Conservation (phyloP, 37 sponge, comb jelly and placozoan species). For the Ianthella basta region DNA sequence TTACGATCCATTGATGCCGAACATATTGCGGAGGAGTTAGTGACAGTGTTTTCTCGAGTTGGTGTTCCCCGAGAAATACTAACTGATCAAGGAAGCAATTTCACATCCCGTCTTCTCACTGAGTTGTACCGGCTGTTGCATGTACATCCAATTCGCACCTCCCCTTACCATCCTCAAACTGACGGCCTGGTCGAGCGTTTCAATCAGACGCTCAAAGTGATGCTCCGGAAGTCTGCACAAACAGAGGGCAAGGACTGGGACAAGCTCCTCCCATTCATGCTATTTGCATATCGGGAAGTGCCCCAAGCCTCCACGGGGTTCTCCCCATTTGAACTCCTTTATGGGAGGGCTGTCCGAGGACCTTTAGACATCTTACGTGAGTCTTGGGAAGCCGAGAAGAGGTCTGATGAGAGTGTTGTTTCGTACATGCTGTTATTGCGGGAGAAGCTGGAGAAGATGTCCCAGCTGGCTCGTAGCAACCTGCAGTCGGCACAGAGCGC, state of each 20-base stretch:
- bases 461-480: too few relatives aligned
- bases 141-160: too few relatives aligned
- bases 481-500: too few relatives aligned
- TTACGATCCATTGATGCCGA: background rate
- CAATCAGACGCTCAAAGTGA: constrained; percentile 2
- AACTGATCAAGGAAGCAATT: constrained; percentile 26
- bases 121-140: constrained; percentile 1
- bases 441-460: too few relatives aligned
- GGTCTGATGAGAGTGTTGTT: too few relatives aligned
- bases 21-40: constrained; percentile 3
- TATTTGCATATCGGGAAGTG: background rate
- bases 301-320: background rate
- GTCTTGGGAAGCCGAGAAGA: too few relatives aligned
- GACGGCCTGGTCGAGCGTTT: constrained; percentile 1
- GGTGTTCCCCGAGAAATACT: constrained; percentile 6
- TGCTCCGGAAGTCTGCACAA: background rate
- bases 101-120: background rate
- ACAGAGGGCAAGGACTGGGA: background rate
- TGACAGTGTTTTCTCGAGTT: background rate
- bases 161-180: too few relatives aligned
- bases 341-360: too few relatives aligned
- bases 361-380: too few relatives aligned
- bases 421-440: too few relatives aligned
- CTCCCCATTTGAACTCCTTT: background rate
- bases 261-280: background rate